phyloP scores from a whole-genome alignment of 2,888 invertebrate species.

The Protodeltote pygarga region DNA sequence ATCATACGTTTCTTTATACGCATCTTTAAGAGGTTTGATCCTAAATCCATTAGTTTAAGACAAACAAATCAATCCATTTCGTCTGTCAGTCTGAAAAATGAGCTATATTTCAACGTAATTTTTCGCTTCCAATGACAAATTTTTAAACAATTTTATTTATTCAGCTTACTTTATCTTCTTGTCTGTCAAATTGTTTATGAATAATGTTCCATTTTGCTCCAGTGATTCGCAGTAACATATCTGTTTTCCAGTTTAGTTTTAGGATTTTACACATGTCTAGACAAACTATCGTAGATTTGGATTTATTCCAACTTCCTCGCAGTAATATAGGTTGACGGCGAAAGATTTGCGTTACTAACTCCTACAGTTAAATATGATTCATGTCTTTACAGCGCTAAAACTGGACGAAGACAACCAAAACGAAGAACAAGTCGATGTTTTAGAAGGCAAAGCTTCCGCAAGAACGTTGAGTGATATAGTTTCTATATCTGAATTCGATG shows the following conservation, averaged over 20 bases:
- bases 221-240: slow-evolving; percentile 36
- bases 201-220: slow-evolving; percentile 23
- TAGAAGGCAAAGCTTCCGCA: slow-evolving; percentile 88
- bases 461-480: slow-evolving; percentile 91
- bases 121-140: slow-evolving; percentile 2
- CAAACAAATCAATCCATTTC: slow-evolving; percentile 9
- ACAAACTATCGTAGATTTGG: slow-evolving; percentile 59
- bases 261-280: slow-evolving; percentile 50
- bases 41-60: slow-evolving; percentile 22
- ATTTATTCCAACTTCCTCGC: slow-evolving; percentile 61
- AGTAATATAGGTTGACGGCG: slow-evolving; percentile 55
- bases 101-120: neutral
- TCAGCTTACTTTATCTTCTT: slow-evolving; percentile 9
- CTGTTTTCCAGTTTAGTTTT: slow-evolving; percentile 35
- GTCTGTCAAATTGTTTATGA: slow-evolving; percentile 38
- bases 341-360: slow-evolving; percentile 38
- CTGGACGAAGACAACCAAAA: slow-evolving; percentile 86
- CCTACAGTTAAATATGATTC: slow-evolving; percentile 48
- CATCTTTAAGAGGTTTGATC: no score
- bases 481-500: slow-evolving; percentile 91
- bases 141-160: slow-evolving; percentile 8
- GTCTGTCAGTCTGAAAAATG: neutral
- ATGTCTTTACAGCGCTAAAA: slow-evolving; percentile 82
- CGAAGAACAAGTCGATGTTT: slow-evolving; percentile 75
- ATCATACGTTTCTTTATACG: no score